A percentile compares a stretch with the other conserved stretches of the same genome.
These are phyloP conservation scores for Montipora capitata DNA, from an alignment of 92 coral and sea anemone genomes.

Conservation along the genomic window DNA sequence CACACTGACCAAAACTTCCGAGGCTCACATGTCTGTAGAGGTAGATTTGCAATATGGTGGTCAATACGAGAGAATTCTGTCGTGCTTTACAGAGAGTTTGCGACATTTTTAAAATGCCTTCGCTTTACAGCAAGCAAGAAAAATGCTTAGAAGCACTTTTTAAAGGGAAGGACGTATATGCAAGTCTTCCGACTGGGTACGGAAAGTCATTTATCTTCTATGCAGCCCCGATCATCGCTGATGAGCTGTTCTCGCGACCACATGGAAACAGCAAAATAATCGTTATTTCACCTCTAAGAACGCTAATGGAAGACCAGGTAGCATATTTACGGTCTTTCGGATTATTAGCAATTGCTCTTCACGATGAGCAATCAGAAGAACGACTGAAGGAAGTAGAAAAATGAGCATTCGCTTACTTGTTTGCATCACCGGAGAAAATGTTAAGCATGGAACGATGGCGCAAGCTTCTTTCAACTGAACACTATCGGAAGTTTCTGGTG, in stretches of 20 bases:
- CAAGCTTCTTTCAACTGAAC: conserved; percentile 53
- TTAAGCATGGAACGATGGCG: conserved; percentile 67
- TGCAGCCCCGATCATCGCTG: conserved; percentile 71
- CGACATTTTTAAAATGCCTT: conserved; percentile 69
- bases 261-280: conserved; percentile 71
- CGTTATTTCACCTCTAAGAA: conserved; percentile 67
- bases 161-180: conserved; percentile 64
- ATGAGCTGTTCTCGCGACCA: conserved; percentile 58
- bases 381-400: conserved; percentile 58
- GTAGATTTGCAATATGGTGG: conserved; percentile 49
- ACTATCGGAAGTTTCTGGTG: conserved; percentile 58
- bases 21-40: conserved; percentile 17
- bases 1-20: conserved; percentile 14
- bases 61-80: neutral
- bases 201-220: conserved; percentile 83
- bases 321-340: conserved; percentile 53
- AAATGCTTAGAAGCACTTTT: conserved; percentile 66
- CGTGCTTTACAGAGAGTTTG: conserved; percentile 44
- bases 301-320: conserved; percentile 81
- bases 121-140: conserved; percentile 68
- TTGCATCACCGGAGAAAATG: conserved; percentile 72
- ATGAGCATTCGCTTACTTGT: conserved; percentile 62
- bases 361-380: conserved; percentile 65
- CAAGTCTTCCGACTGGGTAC: conserved; percentile 84
- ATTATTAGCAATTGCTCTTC: conserved; percentile 76